Conservation (phyloP, 2,888 invertebrate species). For the Trichopria drosophilae region DNA sequence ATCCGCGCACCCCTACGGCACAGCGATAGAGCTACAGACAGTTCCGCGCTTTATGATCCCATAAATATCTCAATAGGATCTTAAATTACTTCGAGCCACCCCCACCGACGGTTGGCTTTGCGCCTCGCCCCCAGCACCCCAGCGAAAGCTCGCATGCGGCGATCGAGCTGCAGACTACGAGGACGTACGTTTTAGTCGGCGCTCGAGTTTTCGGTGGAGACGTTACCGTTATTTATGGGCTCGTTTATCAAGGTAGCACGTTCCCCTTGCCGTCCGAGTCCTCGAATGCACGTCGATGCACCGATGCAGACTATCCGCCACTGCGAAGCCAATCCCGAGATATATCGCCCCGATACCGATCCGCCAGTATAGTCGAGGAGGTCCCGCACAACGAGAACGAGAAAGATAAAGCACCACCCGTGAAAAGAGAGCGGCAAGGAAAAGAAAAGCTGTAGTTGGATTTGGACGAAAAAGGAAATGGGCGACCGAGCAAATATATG, state of each 20-base stretch:
- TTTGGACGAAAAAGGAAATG: too few relatives aligned
- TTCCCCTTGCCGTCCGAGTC: conserved; percentile 38
- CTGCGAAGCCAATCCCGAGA: conserved; percentile 62
- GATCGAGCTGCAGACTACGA: neutral
- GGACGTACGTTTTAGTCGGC: conserved; percentile 39
- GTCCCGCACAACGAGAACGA: neutral
- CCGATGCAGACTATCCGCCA: conserved; percentile 52
- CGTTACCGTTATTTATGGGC: conserved; percentile 57
- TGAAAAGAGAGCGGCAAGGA: neutral
- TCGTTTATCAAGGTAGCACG: conserved; percentile 57
- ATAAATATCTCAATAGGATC: conserved; percentile 54
- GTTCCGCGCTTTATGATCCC: conserved; percentile 48
- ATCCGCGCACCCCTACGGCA: too few relatives aligned
- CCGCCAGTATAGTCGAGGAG: conserved; percentile 31
- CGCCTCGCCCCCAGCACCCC: neutral
- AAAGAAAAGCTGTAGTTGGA: too few relatives aligned
- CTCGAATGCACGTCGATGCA: conserved; percentile 33
- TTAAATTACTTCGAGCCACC: conserved; percentile 44
- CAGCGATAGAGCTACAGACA: conserved; percentile 29
- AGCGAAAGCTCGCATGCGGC: neutral
- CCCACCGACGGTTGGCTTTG: conserved; percentile 11
- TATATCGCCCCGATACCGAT: conserved; percentile 61
- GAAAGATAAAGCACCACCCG: conserved; percentile 9
- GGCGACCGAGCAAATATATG: too few relatives aligned
- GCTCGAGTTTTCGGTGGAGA: conserved; percentile 56